phyloP scores from a whole-genome alignment of 2,113 vertebrate species.

The Beaufortia kweichowensis region DNA sequence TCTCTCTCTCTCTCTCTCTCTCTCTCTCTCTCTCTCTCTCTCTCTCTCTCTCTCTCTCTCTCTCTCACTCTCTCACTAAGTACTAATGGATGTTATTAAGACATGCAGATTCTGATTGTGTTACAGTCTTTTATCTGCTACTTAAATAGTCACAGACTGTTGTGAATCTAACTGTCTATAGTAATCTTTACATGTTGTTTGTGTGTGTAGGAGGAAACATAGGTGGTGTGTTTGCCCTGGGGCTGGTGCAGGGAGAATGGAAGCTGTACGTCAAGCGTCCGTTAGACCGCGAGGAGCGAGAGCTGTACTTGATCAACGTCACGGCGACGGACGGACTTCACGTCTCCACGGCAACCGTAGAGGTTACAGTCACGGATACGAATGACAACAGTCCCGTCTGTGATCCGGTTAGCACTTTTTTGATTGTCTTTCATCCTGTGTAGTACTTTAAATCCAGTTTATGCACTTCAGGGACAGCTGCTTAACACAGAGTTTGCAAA shows the following conservation, averaged over 20 bases:
- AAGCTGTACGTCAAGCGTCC: conserved; percentile 94
- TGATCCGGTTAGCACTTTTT: conserved; percentile 79
- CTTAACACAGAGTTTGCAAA: background rate
- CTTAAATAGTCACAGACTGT: conserved; percentile 18
- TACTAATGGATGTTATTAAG: conserved; percentile 46
- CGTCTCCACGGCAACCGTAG: conserved; percentile 85
- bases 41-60: background rate
- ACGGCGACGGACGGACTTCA: conserved; percentile 94
- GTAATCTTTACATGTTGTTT: conserved; percentile 5
- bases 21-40: background rate
- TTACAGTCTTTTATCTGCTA: conserved; percentile 30
- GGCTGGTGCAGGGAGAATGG: conserved; percentile 93
- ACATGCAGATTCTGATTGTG: conserved; percentile 10
- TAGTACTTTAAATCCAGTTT: background rate
- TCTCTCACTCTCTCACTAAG: background rate
- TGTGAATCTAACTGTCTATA: conserved; percentile 1
- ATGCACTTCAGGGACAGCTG: background rate
- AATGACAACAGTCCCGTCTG: conserved; percentile 94
- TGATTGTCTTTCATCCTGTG: background rate
- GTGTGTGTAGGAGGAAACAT: conserved; percentile 83
- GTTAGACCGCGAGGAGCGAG: conserved; percentile 88
- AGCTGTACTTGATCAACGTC: conserved; percentile 87
- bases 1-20: background rate
- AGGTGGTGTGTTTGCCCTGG: conserved; percentile 88
- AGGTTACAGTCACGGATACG: conserved; percentile 86